Evolutionary conservation across 2,797 vertebrate genomes (phyloP).

Genomic region (Cebuella pygmaea): DNA sequence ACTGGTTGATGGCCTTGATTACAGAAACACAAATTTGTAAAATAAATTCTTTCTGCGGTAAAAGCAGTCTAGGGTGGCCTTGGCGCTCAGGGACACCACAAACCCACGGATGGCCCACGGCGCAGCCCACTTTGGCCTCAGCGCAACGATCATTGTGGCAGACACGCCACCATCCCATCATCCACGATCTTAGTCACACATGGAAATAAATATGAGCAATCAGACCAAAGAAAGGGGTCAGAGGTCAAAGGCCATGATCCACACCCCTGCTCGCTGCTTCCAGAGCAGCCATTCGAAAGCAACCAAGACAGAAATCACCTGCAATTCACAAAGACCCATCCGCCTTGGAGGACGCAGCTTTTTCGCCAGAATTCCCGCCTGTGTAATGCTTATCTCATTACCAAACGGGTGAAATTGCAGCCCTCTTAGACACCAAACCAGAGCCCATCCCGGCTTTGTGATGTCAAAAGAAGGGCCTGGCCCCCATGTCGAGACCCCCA

Average conservation of each 20-base stretch:
- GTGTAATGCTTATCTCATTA: rapidly evolving
- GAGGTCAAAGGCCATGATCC: background rate
- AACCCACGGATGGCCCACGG: rapidly evolving
- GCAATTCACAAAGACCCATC: rapidly evolving
- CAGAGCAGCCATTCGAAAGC: too few relatives aligned
- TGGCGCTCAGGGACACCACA: rapidly evolving
- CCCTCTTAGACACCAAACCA: rapidly evolving
- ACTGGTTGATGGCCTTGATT: background rate
- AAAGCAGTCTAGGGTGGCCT: background rate
- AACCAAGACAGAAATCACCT: background rate
- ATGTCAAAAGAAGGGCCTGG: background rate
- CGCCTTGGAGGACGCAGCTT: rapidly evolving
- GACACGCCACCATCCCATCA: background rate
- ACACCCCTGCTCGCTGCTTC: rapidly evolving
- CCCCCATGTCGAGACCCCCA: background rate
- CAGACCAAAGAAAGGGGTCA: background rate
- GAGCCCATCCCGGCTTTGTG: rapidly evolving
- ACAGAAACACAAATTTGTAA: background rate
- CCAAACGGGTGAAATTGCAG: rapidly evolving
- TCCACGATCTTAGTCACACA: background rate
- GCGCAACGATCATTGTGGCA: rapidly evolving
- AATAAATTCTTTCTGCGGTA: background rate
- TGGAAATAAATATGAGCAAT: background rate
- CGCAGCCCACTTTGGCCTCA: rapidly evolving
- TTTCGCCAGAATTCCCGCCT: rapidly evolving